Percentiles rank a stretch among this genome's conserved stretches.
Conservation (phyloP, 2,888 invertebrate species). For the Diarsia brunnea region DNA sequence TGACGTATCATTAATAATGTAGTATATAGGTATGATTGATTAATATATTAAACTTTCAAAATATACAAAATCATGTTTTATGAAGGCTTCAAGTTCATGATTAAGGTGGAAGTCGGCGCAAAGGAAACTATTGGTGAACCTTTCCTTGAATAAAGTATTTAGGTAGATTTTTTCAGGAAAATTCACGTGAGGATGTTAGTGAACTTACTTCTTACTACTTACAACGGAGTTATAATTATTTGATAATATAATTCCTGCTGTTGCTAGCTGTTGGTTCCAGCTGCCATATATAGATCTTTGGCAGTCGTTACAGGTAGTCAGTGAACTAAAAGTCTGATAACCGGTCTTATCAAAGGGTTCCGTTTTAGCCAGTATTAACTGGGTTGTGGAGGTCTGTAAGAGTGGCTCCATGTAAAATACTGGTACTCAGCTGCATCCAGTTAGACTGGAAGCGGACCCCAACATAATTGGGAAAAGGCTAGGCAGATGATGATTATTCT, state of each 20-base stretch:
- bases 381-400: too few relatives aligned
- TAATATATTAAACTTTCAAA: constrained; percentile 7
- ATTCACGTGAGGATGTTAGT: background rate
- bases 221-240: background rate
- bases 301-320: too few relatives aligned
- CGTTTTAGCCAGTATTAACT: too few relatives aligned
- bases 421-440: too few relatives aligned
- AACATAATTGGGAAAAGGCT: too few relatives aligned
- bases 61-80: background rate
- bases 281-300: too few relatives aligned
- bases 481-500: too few relatives aligned
- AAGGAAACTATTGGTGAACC: background rate
- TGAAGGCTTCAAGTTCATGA: background rate
- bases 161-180: background rate
- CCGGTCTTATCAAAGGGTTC: too few relatives aligned
- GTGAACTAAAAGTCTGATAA: too few relatives aligned
- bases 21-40: constrained; percentile 1
- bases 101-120: background rate
- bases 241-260: background rate
- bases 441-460: too few relatives aligned
- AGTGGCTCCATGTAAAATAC: too few relatives aligned
- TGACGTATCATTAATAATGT: constrained; percentile 35
- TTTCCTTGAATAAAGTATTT: background rate
- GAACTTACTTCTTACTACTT: background rate
- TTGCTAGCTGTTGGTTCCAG: too few relatives aligned